phyloP scores from a whole-genome alignment of 2,797 vertebrate genomes.

The Pangasius macronema region DNA sequence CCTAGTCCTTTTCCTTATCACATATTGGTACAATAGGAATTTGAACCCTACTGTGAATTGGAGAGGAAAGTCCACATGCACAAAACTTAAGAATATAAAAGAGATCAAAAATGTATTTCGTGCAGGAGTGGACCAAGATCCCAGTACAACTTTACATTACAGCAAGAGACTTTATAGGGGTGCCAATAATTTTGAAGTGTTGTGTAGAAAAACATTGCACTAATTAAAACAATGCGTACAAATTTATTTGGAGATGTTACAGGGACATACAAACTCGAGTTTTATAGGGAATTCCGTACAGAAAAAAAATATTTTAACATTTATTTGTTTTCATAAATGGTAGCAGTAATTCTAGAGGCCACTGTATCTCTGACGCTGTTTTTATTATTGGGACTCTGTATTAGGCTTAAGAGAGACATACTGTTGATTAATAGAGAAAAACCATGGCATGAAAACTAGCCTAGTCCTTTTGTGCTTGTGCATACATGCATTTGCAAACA shows the following conservation, averaged over 20 bases:
- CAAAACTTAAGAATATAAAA: not conserved
- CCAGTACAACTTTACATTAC: not conserved
- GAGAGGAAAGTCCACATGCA: not conserved
- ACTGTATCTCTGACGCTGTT: not conserved
- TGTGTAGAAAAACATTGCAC: not conserved
- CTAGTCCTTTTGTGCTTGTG: not conserved
- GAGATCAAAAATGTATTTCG: not conserved
- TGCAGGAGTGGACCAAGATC: not conserved
- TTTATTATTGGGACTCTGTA: not conserved
- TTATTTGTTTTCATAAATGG: not conserved
- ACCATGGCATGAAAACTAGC: not conserved
- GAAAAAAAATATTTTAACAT: too few species aligned
- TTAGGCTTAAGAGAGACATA: not conserved
- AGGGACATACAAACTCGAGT: too few species aligned
- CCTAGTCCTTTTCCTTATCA: not conserved
- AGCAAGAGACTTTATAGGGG: not conserved
- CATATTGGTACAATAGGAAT: not conserved
- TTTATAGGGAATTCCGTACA: too few species aligned
- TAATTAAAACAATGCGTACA: too few species aligned
- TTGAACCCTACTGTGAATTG: not conserved
- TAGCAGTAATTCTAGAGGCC: not conserved
- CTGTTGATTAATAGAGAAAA: not conserved
- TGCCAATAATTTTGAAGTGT: not conserved
- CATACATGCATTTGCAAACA: not conserved
- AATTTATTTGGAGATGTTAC: too few species aligned